Evolutionary conservation across 2,888 invertebrate species (phyloP).

Genomic region (Ectropis crepuscularia): DNA sequence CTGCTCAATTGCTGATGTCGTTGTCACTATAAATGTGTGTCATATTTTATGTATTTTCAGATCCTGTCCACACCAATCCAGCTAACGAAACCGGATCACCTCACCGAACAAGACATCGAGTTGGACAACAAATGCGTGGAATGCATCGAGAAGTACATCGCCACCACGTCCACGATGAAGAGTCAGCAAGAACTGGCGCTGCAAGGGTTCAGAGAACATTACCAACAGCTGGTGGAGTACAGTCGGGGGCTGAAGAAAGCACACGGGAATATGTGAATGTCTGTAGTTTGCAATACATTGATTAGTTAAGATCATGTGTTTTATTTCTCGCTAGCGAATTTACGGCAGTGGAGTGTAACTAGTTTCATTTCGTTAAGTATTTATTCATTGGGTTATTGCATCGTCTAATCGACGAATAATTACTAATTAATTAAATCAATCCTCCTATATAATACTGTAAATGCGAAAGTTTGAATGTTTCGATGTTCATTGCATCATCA

Average conservation of each 20-base stretch:
- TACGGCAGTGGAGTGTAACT: too few species aligned
- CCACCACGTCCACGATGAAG: conserved; percentile 86
- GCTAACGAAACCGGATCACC: conserved; percentile 71
- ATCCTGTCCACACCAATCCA: conserved; percentile 73
- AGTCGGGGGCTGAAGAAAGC: conserved; percentile 87
- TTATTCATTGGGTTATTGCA: too few species aligned
- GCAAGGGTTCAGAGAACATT: conserved; percentile 89
- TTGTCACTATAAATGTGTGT: background rate
- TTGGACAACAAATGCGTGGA: conserved; percentile 83
- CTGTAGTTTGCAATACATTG: conserved; percentile 49
- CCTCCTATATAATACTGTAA: too few species aligned
- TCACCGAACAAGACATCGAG: conserved; percentile 82
- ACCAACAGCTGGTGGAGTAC: conserved; percentile 84
- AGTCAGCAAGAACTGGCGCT: conserved; percentile 88
- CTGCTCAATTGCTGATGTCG: too few species aligned
- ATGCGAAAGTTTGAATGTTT: too few species aligned
- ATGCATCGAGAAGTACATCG: conserved; percentile 86
- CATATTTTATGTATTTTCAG: conserved; percentile 57
- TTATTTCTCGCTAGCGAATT: conserved; percentile 11
- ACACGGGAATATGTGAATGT: conserved; percentile 82
- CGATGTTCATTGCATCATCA: too few species aligned
- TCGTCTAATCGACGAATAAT: too few species aligned
- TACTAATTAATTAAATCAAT: too few species aligned
- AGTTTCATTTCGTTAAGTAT: too few species aligned
- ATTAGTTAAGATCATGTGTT: conserved; percentile 53